Evolutionary conservation across 2,888 invertebrate genomes (phyloP), one percentile per base, ranked within the genome.

Genomic region (Phengaris arion): DNA sequence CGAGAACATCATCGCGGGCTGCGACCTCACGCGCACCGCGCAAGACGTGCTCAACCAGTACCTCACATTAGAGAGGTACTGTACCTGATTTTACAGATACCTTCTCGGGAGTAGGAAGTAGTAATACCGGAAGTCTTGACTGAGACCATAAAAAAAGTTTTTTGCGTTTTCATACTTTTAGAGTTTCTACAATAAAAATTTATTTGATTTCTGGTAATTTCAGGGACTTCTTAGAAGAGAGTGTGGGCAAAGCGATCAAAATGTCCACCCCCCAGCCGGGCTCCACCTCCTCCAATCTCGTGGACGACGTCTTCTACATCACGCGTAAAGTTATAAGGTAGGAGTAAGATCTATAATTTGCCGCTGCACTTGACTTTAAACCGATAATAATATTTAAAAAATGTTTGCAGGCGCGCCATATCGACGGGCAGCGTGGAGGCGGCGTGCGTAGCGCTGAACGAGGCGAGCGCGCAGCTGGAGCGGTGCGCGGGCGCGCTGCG

Each of bases 271-370:
- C 96, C 48, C 96, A 97, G 81, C 90, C 94, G n/a, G 96, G 96
- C 6, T 95, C 95, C 77, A 95, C 96, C 80, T 96, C 96, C 0
- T 98, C 98, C 3, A 98, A 98, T 81, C 96, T 99, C 94, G 97
- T 99, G 0, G 99, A 99, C 87, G 99, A 99, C 89, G 97, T 99
- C 0, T 99, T 99, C 91, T 99, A 98, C 87, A 98, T 99, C 80
- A 96, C 99, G 3, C 96, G 98, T 83, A 99, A 99, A 92, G 98
- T 98, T 82, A 97, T 99, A 74, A 95, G 97, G 97, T 90, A 75
- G 22, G 59, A 15, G 35, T 52, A 2, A 12, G 10, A 4, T 10
- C 10, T 52, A 0, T 52, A 48, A 48, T 48, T 52, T 10, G 52
- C 12, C 52, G 10, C 12, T 52, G 52, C 52, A 52, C 12, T 9